phyloP scores from a whole-genome alignment of 37 sponge, comb jelly and placozoan genomes.

The Trichoplax adhaerens region DNA sequence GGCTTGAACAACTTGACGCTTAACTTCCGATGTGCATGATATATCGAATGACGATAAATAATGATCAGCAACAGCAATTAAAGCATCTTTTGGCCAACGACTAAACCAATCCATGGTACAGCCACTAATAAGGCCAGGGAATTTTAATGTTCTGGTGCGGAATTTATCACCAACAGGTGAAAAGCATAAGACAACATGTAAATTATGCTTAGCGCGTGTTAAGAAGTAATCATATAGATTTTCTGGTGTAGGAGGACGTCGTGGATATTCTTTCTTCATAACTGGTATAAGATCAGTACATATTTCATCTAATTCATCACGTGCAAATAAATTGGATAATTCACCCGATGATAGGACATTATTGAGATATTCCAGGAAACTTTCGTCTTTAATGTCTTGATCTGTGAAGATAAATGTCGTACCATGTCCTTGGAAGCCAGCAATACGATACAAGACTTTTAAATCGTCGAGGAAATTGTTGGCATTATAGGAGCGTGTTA shows the following conservation, averaged over 20 bases:
- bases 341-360: slow-evolving; percentile 99
- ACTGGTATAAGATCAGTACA: slow-evolving; percentile 70
- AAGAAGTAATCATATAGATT: slow-evolving; percentile 96
- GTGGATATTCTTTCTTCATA: slow-evolving; percentile 95
- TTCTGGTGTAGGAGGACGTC: slow-evolving; percentile 92
- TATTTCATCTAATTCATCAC: slow-evolving; percentile 97
- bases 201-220: slow-evolving; percentile 76
- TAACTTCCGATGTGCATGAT: slow-evolving; percentile 56
- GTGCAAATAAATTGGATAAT: slow-evolving; percentile 82
- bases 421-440: slow-evolving; percentile 84
- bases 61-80: slow-evolving; percentile 93
- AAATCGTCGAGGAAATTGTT: slow-evolving; percentile 94
- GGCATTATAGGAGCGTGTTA: slow-evolving; percentile 87
- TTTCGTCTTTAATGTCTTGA: slow-evolving; percentile 98
- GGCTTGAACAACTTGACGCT: slow-evolving; percentile 68
- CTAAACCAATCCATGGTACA: slow-evolving; percentile 99
- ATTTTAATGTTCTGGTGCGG: slow-evolving; percentile 85
- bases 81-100: slow-evolving; percentile 99
- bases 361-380: slow-evolving; percentile 97
- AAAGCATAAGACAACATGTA: slow-evolving; percentile 98
- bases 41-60: slow-evolving; percentile 70
- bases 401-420: slow-evolving; percentile 97
- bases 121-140: slow-evolving; percentile 96
- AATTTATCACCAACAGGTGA: slow-evolving; percentile 99
- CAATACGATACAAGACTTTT: slow-evolving; percentile 72